A percentile compares a stretch with the other conserved stretches of the same genome.
Evolutionary conservation across 2,113 vertebrate genomes (phyloP).

Genomic region (Pampusana beccarii): DNA sequence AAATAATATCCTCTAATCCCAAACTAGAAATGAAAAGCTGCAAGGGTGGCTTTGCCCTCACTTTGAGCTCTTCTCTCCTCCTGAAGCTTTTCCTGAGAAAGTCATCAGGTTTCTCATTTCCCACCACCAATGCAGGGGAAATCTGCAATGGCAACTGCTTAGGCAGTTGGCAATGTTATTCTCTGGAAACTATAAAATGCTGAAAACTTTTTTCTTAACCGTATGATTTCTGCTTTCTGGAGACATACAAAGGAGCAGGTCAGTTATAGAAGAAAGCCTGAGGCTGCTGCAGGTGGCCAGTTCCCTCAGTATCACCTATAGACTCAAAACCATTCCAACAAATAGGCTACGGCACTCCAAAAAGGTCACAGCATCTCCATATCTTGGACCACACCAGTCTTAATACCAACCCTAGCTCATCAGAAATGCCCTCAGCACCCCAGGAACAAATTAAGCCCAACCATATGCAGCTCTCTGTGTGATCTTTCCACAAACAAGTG

Average conservation of each 20-base stretch:
- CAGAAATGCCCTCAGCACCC: background rate
- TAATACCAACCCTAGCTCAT: background rate
- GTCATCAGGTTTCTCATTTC: background rate
- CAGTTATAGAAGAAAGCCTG: background rate
- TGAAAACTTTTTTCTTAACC: background rate
- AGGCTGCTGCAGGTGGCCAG: background rate
- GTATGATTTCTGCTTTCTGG: constrained; percentile 1
- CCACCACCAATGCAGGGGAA: background rate
- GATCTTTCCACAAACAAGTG: constrained; percentile 11
- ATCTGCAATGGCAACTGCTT: background rate
- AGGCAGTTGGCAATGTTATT: background rate
- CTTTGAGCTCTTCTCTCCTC: background rate
- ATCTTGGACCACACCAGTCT: background rate
- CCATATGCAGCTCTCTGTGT: background rate
- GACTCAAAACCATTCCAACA: background rate
- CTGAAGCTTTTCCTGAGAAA: background rate
- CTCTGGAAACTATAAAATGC: background rate
- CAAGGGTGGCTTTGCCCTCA: background rate
- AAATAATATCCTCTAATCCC: background rate
- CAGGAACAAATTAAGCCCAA: background rate
- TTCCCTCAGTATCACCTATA: background rate
- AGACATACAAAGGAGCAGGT: background rate
- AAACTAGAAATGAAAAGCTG: background rate
- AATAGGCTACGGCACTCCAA: background rate
- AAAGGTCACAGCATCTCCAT: background rate